Percentiles rank a stretch among this genome's conserved stretches.
Conservation (phyloP, 2,888 invertebrate species). For the Stictocephala bisonia region DNA sequence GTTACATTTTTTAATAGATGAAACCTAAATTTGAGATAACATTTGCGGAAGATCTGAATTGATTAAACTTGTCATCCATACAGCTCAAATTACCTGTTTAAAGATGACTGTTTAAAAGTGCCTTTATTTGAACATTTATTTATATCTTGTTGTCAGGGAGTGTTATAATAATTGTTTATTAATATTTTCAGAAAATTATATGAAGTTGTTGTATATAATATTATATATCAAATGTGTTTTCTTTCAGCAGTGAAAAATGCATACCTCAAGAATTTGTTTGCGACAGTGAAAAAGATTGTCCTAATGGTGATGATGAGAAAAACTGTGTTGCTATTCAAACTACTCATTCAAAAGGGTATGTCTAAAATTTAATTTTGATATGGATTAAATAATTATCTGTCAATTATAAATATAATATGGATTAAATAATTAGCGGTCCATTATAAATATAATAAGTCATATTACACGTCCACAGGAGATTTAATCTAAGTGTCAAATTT, state of each 20-base stretch:
- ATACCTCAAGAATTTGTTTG: slow-evolving; percentile 80
- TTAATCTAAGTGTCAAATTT: neutral
- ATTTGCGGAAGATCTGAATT: no score
- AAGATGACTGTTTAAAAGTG: no score
- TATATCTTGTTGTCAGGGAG: no score
- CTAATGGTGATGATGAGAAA: slow-evolving; percentile 78
- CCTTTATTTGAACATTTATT: no score
- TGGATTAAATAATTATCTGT: no score
- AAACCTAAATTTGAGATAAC: no score
- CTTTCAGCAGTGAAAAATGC: slow-evolving; percentile 68
- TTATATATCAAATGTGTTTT: neutral
- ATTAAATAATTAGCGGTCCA: neutral
- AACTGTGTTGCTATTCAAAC: slow-evolving; percentile 70
- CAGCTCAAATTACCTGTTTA: no score
- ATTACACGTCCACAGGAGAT: neutral
- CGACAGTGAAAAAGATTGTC: slow-evolving; percentile 80
- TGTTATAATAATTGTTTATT: no score
- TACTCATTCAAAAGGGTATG: slow-evolving; percentile 51
- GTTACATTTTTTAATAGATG: no score
- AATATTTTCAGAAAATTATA: no score
- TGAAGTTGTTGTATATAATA: neutral
- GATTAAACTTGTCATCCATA: no score
- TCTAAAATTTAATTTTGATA: neutral
- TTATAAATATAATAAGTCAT: neutral
- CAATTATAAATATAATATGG: neutral